These are phyloP conservation scores for Alethe diademata DNA, from an alignment of 2,113 vertebrate genomes.

Conservation along the genomic window DNA sequence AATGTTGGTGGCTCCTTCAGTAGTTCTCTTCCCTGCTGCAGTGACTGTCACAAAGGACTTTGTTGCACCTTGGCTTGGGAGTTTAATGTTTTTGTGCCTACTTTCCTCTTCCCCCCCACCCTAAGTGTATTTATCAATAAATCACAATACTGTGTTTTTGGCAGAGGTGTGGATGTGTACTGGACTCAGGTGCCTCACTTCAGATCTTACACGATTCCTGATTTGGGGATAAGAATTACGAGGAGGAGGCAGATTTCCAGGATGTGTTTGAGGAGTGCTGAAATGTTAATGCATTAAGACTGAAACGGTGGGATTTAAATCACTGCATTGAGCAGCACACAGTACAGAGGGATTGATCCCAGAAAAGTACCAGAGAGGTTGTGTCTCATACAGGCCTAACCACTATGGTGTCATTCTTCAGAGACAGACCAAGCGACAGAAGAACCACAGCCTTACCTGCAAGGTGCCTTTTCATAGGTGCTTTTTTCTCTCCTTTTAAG, in stretches of 20 bases:
- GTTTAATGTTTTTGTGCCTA: neutral
- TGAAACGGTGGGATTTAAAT: constrained; percentile 55
- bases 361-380: constrained; percentile 56
- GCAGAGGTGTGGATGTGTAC: neutral
- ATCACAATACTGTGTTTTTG: neutral
- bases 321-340: neutral
- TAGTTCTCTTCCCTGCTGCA: neutral
- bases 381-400: constrained; percentile 55
- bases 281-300: constrained; percentile 32
- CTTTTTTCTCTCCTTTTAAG: constrained; percentile 63
- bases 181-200: neutral
- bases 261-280: constrained; percentile 3
- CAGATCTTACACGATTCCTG: neutral
- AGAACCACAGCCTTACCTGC: constrained; percentile 57
- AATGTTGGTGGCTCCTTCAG: neutral
- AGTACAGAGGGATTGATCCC: constrained; percentile 53
- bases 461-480: constrained; percentile 49
- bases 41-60: neutral
- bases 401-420: constrained; percentile 59
- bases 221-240: neutral
- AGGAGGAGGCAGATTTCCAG: neutral
- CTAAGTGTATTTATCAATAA: neutral
- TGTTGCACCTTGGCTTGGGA: neutral
- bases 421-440: constrained; percentile 48
- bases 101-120: rapidly evolving